phyloP scores from a whole-genome alignment of 2,113 vertebrate genomes.

The Tor tambroides region DNA sequence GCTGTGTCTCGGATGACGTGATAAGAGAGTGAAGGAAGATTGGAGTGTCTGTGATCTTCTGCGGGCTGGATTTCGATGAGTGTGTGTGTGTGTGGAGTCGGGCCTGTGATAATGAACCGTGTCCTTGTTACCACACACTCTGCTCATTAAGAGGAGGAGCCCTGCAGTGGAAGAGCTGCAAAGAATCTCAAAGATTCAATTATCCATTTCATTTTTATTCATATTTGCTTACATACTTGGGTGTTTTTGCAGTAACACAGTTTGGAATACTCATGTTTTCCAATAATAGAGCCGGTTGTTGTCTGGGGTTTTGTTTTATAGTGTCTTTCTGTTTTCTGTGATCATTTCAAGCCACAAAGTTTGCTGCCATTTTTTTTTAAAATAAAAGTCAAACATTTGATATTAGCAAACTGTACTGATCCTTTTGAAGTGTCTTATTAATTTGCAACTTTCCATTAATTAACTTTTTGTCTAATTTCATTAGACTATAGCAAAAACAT shows the following conservation, averaged over 20 bases:
- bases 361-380: not conserved
- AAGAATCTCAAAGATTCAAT: constrained; percentile 20
- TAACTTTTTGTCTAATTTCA: no score
- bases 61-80: not conserved
- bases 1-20: constrained; percentile 17
- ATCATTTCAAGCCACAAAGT: not conserved
- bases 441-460: no score
- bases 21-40: constrained; percentile 65
- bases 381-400: not conserved
- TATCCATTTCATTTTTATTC: not conserved
- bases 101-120: constrained; percentile 74
- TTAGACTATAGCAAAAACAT: not conserved
- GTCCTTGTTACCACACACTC: constrained; percentile 68
- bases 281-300: not conserved
- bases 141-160: constrained; percentile 20
- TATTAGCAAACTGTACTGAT: not conserved
- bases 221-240: not conserved
- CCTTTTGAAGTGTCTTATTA: not conserved
- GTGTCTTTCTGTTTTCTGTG: not conserved
- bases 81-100: constrained; percentile 18
- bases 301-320: not conserved
- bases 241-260: not conserved
- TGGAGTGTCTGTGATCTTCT: constrained; percentile 54
- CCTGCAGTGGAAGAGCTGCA: constrained; percentile 26
- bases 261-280: not conserved